Evolutionary conservation across 2,888 invertebrate species (phyloP).

Genomic region (Noctua janthe): DNA sequence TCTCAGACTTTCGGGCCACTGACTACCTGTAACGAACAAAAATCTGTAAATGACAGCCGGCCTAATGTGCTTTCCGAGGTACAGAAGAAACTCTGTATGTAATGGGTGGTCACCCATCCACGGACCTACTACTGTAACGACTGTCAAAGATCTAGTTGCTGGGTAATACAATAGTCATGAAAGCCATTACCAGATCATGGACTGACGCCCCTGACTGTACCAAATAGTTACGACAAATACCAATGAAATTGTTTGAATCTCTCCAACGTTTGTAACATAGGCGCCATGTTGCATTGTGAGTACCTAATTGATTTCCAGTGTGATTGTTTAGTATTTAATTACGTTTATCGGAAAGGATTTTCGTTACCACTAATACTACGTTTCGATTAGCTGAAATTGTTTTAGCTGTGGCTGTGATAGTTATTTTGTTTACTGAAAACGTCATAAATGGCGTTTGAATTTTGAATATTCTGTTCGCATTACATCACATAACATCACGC

Average conservation of each 20-base stretch:
- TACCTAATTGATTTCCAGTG: slow-evolving; percentile 43
- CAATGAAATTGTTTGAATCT: slow-evolving; percentile 49
- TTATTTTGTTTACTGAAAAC: background rate
- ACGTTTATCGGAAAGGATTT: slow-evolving; percentile 37
- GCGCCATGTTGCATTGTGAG: slow-evolving; percentile 49
- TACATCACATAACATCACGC: no score
- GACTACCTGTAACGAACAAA: no score
- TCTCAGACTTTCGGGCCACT: no score
- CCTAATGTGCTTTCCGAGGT: no score
- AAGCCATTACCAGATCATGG: background rate
- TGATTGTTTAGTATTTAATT: slow-evolving; percentile 49
- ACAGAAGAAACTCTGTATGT: no score
- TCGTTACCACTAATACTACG: slow-evolving; percentile 3
- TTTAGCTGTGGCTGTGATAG: slow-evolving; percentile 1
- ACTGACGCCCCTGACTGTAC: slow-evolving; percentile 14
- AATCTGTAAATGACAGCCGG: no score
- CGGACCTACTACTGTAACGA: no score
- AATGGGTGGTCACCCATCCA: no score
- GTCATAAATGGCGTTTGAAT: background rate
- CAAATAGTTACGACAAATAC: slow-evolving; percentile 40
- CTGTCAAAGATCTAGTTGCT: background rate
- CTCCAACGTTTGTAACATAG: slow-evolving; percentile 28
- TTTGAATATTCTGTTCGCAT: background rate
- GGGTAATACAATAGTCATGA: background rate
- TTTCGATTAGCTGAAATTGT: background rate